Evolutionary conservation across 1,140 invertebrate genomes (phyloP).

Genomic region (Rhagoletis pomonella): DNA sequence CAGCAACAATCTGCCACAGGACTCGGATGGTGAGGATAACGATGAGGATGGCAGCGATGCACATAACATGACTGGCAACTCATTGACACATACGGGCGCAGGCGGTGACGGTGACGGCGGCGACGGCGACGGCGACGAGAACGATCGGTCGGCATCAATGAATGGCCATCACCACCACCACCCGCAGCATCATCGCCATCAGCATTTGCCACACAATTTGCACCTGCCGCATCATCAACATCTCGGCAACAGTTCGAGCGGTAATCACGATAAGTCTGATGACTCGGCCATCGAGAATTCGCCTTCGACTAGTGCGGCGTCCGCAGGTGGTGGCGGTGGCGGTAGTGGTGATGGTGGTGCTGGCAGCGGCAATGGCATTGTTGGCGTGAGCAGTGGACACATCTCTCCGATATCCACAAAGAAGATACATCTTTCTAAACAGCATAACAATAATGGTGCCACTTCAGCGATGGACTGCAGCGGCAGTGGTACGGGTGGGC

Average conservation of each 20-base stretch:
- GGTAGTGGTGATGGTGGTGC: constrained; percentile 54
- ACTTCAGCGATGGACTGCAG: constrained; percentile 50
- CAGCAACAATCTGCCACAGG: constrained; percentile 60
- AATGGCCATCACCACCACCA: constrained; percentile 61
- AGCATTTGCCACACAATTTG: constrained; percentile 56
- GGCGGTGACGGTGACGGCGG: too few relatives aligned
- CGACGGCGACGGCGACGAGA: constrained; percentile 53
- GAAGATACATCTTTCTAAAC: constrained; percentile 62
- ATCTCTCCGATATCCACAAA: constrained; percentile 70
- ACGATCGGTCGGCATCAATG: constrained; percentile 51
- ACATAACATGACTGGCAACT: constrained; percentile 66
- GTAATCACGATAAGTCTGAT: constrained; percentile 70
- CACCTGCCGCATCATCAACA: constrained; percentile 46
- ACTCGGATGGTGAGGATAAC: constrained; percentile 69
- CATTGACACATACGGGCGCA: constrained; percentile 60
- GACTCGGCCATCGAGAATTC: constrained; percentile 72
- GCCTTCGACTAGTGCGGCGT: constrained; percentile 66
- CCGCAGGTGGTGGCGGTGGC: constrained; percentile 61
- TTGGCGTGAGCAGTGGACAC: constrained; percentile 60
- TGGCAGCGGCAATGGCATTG: constrained; percentile 57
- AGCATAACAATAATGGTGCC: constrained; percentile 66
- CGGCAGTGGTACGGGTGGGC: constrained; percentile 16
- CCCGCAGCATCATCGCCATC: constrained; percentile 58
- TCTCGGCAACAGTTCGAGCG: constrained; percentile 35
- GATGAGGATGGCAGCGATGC: constrained; percentile 62